These are phyloP conservation scores for Piscicola geometra DNA, from an alignment of 2,888 invertebrate species.

Conservation along the genomic window DNA sequence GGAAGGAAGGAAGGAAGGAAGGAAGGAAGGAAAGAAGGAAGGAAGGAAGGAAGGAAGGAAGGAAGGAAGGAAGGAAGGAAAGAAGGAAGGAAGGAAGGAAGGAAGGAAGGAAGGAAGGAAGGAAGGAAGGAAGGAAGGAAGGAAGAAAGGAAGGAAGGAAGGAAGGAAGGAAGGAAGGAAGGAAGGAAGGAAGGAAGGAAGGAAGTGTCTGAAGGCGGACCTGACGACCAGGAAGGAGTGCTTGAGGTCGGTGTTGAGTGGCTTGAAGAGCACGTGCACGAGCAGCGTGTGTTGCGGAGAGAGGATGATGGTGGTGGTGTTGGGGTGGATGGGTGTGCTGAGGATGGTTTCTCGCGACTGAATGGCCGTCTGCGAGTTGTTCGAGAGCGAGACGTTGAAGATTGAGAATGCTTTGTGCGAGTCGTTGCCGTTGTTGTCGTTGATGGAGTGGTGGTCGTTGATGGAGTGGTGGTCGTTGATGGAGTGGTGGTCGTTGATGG, in stretches of 20 bases:
- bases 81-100: no score
- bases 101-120: background rate
- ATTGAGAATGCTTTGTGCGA: background rate
- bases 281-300: conserved; percentile 61
- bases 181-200: conserved; percentile 1
- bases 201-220: conserved; percentile 46
- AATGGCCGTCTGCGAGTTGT: background rate
- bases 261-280: conserved; percentile 57
- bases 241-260: conserved; percentile 57
- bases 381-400: background rate
- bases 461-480: conserved; percentile 56
- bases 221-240: conserved; percentile 59
- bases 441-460: background rate
- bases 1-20: no score
- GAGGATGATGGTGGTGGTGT: conserved; percentile 62
- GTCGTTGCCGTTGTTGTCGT: conserved; percentile 10
- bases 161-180: background rate
- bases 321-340: conserved; percentile 57
- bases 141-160: background rate
- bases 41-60: no score
- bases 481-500: conserved; percentile 63
- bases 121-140: background rate
- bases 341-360: conserved; percentile 55
- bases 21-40: no score
- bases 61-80: no score